These are phyloP conservation scores for Petrocephalus sullivani DNA, from an alignment of 2,797 vertebrate species.

Conservation along the genomic window DNA sequence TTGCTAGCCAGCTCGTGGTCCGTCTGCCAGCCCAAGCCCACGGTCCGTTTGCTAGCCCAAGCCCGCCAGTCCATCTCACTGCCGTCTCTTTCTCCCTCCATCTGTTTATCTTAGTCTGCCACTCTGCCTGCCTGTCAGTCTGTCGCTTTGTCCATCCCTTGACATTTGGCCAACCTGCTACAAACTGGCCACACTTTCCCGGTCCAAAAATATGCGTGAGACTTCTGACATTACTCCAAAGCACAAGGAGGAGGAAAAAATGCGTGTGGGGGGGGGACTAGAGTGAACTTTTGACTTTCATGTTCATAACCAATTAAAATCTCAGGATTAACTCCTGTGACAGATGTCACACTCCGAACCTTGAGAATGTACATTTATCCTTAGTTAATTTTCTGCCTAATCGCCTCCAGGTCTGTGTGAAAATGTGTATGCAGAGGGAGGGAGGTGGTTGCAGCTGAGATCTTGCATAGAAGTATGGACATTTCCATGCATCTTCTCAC, in stretches of 20 bases:
- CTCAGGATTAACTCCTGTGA: neutral
- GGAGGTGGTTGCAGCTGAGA: neutral
- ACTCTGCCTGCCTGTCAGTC: neutral
- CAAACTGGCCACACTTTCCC: neutral
- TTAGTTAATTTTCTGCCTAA: neutral
- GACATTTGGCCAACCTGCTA: neutral
- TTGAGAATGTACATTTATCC: neutral
- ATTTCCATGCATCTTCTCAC: neutral
- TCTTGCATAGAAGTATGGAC: neutral
- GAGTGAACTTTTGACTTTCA: neutral
- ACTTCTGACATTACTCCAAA: slow-evolving; percentile 11
- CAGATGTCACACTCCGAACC: neutral
- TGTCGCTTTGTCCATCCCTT: neutral
- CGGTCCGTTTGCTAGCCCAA: neutral
- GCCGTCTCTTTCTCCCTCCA: neutral
- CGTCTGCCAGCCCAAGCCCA: neutral
- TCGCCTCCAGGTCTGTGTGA: neutral
- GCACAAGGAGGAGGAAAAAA: neutral
- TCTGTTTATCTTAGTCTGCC: neutral
- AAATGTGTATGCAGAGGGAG: neutral
- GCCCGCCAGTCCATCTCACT: neutral
- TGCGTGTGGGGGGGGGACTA: too few relatives aligned
- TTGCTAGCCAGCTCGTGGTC: too few relatives aligned
- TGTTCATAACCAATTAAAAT: slow-evolving; percentile 13
- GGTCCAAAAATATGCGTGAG: neutral